phyloP scores from a whole-genome alignment of 2,113 vertebrate species.

The Notiomystis cincta region DNA sequence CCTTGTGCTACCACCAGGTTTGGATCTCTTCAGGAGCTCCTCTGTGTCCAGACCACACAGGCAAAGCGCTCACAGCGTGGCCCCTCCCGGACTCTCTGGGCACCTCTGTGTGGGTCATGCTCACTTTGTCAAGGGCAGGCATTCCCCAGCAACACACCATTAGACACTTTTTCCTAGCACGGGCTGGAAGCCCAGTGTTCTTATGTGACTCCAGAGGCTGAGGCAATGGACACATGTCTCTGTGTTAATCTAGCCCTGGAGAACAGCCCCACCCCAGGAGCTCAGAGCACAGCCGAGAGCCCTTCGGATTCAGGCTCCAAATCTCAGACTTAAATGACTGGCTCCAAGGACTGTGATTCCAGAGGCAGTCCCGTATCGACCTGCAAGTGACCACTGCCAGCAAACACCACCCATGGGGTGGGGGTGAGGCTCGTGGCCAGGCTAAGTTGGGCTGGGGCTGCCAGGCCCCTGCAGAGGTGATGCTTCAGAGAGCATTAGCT shows the following conservation, averaged over 20 bases:
- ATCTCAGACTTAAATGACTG: neutral
- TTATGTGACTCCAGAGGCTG: neutral
- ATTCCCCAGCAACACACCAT: neutral
- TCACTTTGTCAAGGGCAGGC: neutral
- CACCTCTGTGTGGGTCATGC: neutral
- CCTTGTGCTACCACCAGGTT: rapidly evolving
- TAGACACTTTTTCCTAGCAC: neutral
- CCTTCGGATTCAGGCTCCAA: neutral
- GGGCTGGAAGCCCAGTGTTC: neutral
- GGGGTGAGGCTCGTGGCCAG: neutral
- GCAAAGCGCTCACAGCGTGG: rapidly evolving
- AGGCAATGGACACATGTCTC: neutral
- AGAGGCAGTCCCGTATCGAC: rapidly evolving
- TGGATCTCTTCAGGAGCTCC: neutral
- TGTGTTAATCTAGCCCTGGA: neutral
- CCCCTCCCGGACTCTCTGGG: neutral
- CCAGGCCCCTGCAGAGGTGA: neutral
- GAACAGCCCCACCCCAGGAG: neutral
- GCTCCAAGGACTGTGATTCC: rapidly evolving
- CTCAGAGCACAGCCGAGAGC: neutral
- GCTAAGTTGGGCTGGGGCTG: neutral
- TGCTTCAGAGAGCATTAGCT: neutral
- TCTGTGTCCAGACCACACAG: neutral
- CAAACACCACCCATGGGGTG: rapidly evolving
- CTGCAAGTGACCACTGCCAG: neutral